Evolutionary conservation across 1,140 invertebrate genomes (phyloP), one percentile per base, ranked within the genome.

Genomic region (Notospermus geniculatus): DNA sequence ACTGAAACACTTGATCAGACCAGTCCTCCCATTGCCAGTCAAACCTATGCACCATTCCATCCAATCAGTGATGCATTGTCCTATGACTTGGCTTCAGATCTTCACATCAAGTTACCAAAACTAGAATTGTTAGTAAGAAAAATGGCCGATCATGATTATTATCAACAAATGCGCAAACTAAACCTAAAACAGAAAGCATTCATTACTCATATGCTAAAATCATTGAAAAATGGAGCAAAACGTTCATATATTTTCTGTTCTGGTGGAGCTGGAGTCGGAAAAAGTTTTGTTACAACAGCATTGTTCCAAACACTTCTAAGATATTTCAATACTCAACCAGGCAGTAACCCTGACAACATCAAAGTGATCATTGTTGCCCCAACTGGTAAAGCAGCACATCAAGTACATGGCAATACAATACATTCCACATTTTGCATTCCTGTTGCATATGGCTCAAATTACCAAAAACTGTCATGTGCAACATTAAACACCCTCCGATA

Each of bases 221-320:
- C 17, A n/a, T 28, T n/a, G n/a, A n/a, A n/a, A n/a, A n/a, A n/a
- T n/a, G n/a, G n/a, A n/a, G n/a, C 23, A n/a, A n/a, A n/a, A n/a
- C n/a, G n/a, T n/a, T n/a, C n/a, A n/a, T 57, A 58, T 27, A 23
- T 58, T 4, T 69, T 66, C 56, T 36, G 62, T 13, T 60, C 62
- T 17, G 68, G 63, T 55, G 68, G 68, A 53, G 68, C 62, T 25
- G 68, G 68, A 28, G 63, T 66, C 39, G 69, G 64, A 54, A 70
- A 70, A 60, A 56, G 45, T 52, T 62, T 66, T 32, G 54, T 68
- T 25, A 62, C 61, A 39, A 58, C 36, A 55, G 57, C 63, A 29
- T 17, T 65, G 17, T 58, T 59, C 59, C 62, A 68, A 45, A 54
- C 54, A 23, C 17, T 70, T 9, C 29, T 55, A 17, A 19, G 58